phyloP scores from a whole-genome alignment of 2,888 invertebrate genomes.

The Lepidonotus clava region DNA sequence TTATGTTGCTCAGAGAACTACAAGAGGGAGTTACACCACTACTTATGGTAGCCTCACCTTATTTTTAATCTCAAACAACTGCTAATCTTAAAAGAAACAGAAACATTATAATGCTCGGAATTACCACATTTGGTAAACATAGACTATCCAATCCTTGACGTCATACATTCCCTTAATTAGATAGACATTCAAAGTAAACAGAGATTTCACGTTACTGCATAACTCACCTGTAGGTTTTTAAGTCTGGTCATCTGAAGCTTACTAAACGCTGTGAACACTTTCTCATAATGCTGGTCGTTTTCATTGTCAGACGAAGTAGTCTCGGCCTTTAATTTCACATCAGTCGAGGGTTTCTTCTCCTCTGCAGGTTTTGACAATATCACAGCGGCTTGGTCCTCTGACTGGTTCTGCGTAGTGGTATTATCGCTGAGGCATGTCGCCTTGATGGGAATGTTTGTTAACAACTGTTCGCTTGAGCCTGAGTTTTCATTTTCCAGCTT shows the following conservation, averaged over 20 bases:
- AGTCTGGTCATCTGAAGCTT: neutral
- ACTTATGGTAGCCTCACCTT: too few relatives aligned
- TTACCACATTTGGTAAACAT: too few relatives aligned
- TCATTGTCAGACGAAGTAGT: neutral
- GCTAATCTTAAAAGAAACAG: too few relatives aligned
- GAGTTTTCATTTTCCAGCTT: neutral
- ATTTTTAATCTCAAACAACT: too few relatives aligned
- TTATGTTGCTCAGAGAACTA: too few relatives aligned
- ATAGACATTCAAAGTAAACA: too few relatives aligned
- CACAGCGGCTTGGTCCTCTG: neutral
- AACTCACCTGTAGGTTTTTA: slow-evolving; percentile 11
- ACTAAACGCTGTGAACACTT: neutral
- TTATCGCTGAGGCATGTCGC: neutral
- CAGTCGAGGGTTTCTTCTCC: neutral
- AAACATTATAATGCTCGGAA: too few relatives aligned
- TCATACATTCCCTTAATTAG: too few relatives aligned
- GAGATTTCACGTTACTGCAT: neutral
- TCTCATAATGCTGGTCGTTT: neutral
- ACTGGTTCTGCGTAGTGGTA: neutral
- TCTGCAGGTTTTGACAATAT: neutral
- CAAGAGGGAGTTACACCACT: too few relatives aligned
- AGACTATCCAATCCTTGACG: too few relatives aligned
- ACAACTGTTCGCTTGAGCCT: neutral
- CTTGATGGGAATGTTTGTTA: neutral
- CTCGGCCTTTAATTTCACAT: neutral